These are phyloP conservation scores for Echeneis naucrates DNA, from an alignment of 2,797 vertebrate species.

Conservation along the genomic window DNA sequence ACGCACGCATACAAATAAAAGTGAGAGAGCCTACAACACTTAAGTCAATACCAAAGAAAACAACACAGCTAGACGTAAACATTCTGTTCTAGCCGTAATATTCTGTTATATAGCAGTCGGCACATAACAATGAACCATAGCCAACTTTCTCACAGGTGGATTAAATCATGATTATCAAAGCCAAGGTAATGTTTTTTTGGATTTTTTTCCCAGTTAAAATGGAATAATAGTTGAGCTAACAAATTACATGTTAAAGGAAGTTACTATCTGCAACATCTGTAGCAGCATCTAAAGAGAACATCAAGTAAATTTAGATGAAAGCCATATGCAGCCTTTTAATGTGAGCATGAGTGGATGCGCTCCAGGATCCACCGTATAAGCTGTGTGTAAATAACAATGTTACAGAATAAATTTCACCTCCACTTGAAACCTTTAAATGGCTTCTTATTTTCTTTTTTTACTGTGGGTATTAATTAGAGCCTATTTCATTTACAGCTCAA, in stretches of 20 bases:
- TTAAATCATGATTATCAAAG: slow-evolving; percentile 42
- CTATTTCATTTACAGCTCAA: slow-evolving; percentile 60
- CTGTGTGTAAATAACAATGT: background rate
- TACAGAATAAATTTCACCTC: slow-evolving; percentile 8
- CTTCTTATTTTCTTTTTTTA: slow-evolving; percentile 21
- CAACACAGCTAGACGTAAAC: too few relatives aligned
- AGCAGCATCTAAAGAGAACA: background rate
- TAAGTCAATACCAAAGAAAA: slow-evolving; percentile 9
- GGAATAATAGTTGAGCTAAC: slow-evolving; percentile 10
- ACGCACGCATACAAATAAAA: background rate
- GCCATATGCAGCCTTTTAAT: background rate
- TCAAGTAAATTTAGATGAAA: slow-evolving; percentile 9
- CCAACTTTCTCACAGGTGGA: slow-evolving; percentile 36
- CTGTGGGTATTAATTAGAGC: slow-evolving; percentile 46
- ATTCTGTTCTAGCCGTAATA: slow-evolving; percentile 31
- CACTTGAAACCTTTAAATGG: slow-evolving; percentile 6
- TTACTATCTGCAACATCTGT: slow-evolving; percentile 6
- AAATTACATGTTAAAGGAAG: slow-evolving; percentile 14
- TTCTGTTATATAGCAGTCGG: slow-evolving; percentile 15
- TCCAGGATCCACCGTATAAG: slow-evolving; percentile 2
- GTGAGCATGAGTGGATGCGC: background rate
- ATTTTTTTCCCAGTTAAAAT: slow-evolving; percentile 11
- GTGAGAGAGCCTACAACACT: background rate
- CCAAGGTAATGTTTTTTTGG: slow-evolving; percentile 1
- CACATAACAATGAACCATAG: slow-evolving; percentile 35